These are phyloP conservation scores for Lordiphosa fenestrarum DNA, from an alignment of 2,888 invertebrate genomes.

Conservation along the genomic window DNA sequence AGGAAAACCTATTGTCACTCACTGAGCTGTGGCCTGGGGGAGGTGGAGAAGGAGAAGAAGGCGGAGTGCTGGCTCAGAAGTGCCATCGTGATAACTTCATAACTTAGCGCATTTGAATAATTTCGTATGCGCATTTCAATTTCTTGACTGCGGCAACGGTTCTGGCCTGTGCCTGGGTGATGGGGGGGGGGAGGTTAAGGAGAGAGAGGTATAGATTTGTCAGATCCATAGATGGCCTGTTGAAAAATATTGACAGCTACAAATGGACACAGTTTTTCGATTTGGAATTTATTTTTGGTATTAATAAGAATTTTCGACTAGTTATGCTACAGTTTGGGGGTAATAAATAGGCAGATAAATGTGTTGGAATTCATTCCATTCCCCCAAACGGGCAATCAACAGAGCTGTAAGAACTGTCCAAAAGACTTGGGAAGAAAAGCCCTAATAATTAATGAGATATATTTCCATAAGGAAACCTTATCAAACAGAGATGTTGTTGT, in stretches of 20 bases:
- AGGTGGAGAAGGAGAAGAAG: slow-evolving; percentile 24
- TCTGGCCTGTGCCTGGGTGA: slow-evolving; percentile 3
- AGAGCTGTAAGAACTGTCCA: too few species aligned
- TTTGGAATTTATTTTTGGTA: too few species aligned
- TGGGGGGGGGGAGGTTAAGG: slow-evolving; percentile 2
- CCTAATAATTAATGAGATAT: too few species aligned
- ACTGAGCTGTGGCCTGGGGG: slow-evolving; percentile 22
- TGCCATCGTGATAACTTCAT: slow-evolving; percentile 76
- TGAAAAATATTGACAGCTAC: slow-evolving; percentile 71
- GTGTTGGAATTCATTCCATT: too few species aligned
- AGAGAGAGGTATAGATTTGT: not conserved
- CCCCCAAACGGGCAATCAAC: too few species aligned
- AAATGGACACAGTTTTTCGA: slow-evolving; percentile 45
- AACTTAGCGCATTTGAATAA: slow-evolving; percentile 74
- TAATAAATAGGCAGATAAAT: too few species aligned
- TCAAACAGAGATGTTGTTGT: too few species aligned
- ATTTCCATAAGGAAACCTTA: too few species aligned
- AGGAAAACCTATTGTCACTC: slow-evolving; percentile 62
- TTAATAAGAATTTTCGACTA: too few species aligned
- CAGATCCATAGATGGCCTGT: slow-evolving; percentile 13
- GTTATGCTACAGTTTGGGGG: too few species aligned
- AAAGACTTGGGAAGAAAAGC: too few species aligned
- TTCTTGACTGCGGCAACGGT: slow-evolving; percentile 42
- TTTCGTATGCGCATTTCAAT: slow-evolving; percentile 74
- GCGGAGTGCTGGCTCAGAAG: slow-evolving; percentile 40